These are phyloP conservation scores for Parnassius orleans DNA, from an alignment of 2,888 invertebrate species.

Conservation along the genomic window DNA sequence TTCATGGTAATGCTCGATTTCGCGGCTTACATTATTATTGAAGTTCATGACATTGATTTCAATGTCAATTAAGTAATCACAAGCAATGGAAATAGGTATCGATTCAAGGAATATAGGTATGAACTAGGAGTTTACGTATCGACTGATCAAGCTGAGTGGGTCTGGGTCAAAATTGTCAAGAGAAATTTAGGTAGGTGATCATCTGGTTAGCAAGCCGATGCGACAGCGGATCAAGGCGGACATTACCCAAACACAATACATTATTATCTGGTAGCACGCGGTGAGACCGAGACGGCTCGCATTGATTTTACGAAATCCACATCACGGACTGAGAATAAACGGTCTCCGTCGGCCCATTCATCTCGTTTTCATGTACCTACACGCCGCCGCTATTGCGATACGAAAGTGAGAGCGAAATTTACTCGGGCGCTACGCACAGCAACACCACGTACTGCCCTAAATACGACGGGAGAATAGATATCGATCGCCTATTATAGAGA, in stretches of 20 bases:
- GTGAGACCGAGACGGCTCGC: slow-evolving; percentile 64
- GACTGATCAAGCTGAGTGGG: background rate
- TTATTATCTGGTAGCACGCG: slow-evolving; percentile 59
- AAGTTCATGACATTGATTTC: background rate
- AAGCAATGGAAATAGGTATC: too few species aligned
- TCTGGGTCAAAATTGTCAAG: slow-evolving; percentile 41
- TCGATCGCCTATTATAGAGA: slow-evolving; percentile 50
- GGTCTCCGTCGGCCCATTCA: slow-evolving; percentile 75
- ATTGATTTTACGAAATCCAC: slow-evolving; percentile 78
- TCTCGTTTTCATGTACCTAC: slow-evolving; percentile 75
- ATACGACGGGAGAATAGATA: slow-evolving; percentile 60
- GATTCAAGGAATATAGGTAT: too few species aligned
- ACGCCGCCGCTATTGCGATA: slow-evolving; percentile 69
- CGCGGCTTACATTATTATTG: slow-evolving; percentile 9
- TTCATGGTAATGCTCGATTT: slow-evolving; percentile 26
- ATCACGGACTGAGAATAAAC: slow-evolving; percentile 72
- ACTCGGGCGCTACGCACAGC: slow-evolving; percentile 67
- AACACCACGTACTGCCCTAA: slow-evolving; percentile 59
- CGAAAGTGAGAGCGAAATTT: slow-evolving; percentile 79
- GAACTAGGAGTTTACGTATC: background rate
- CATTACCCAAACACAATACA: slow-evolving; percentile 65
- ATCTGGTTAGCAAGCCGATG: slow-evolving; percentile 57
- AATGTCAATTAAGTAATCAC: slow-evolving; percentile 3
- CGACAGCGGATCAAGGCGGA: slow-evolving; percentile 54
- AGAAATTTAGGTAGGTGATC: slow-evolving; percentile 61